Evolutionary conservation across 2,888 invertebrate species (phyloP), one percentile per base, ranked within the genome.

Genomic region (Agonopterix alstromeriana): DNA sequence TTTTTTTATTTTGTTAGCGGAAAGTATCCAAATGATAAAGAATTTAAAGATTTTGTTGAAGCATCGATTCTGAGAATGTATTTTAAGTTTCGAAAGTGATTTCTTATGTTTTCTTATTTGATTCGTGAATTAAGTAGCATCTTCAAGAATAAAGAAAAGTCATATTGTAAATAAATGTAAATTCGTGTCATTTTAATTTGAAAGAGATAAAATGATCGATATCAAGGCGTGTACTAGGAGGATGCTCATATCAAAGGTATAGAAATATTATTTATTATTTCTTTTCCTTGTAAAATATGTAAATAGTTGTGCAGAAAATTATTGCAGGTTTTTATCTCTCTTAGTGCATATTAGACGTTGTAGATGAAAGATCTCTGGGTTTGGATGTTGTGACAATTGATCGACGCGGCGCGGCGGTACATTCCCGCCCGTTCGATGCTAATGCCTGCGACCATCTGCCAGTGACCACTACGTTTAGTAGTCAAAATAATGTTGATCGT

Each of bases 281-380:
- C 77, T 77, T 76, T 78, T 65, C 77, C 73, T 78, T 87, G 87
- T 87, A 87, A 77, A 79, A 84, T 82, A 85, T 87, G 87, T 87
- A 87, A 82, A 87, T 87, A 87, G 66, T 73, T 74, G 67, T 73
- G 75, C 76, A 77, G 68, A 72, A 72, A 69, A 62, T 54, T 69
- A 70, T 70, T 70, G 68, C 67, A 65, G 68, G 67, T 65, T 71
- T 66, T 70, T 63, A 72, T 67, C 67, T 53, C 70, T 74, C 61
- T 72, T 76, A 78, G 76, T 73, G 66, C 74, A 71, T 75, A 68
- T 67, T 77, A 75, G 72, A 67, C 65, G 63, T 71, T 68, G 60
- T 68, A 67, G 72, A 70, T 69, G 66, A 61, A 57, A 60, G 70
- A 71, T 77, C 73, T 77, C 73, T 55, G 60, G 67, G 65, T 67